Evolutionary conservation across 2,113 vertebrate genomes (phyloP).

Genomic region (Solenodon paradoxus): DNA sequence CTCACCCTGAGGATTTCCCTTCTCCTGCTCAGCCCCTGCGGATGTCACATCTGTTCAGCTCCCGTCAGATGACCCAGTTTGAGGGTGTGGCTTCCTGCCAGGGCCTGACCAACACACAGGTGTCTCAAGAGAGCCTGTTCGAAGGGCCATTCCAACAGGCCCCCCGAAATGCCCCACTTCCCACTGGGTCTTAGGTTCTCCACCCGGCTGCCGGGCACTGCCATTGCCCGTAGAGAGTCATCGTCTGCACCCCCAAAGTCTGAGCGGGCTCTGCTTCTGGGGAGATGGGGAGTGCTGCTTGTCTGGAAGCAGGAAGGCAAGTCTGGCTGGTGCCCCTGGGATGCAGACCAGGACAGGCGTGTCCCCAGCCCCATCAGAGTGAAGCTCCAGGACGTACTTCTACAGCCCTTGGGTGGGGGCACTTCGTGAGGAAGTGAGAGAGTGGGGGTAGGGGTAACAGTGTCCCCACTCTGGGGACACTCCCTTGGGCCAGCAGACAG

Average conservation of each 20-base stretch:
- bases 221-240: not conserved
- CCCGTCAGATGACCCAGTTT: not conserved
- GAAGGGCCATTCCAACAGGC: fast-evolving
- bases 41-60: not conserved
- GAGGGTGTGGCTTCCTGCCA: not conserved
- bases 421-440: fast-evolving
- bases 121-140: not conserved
- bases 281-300: fast-evolving
- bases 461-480: too few species aligned
- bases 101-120: not conserved
- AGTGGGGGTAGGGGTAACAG: not conserved
- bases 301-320: not conserved
- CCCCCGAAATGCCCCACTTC: fast-evolving
- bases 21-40: too few species aligned
- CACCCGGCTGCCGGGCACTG: fast-evolving
- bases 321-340: fast-evolving
- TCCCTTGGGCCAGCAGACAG: not conserved
- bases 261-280: too few species aligned
- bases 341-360: fast-evolving
- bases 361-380: fast-evolving
- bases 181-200: fast-evolving
- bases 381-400: not conserved
- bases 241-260: not conserved
- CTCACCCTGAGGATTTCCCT: fast-evolving
- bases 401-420: too few species aligned